Conservation (phyloP, 2,113 vertebrate genomes). For the Notarius quadriscutis region DNA sequence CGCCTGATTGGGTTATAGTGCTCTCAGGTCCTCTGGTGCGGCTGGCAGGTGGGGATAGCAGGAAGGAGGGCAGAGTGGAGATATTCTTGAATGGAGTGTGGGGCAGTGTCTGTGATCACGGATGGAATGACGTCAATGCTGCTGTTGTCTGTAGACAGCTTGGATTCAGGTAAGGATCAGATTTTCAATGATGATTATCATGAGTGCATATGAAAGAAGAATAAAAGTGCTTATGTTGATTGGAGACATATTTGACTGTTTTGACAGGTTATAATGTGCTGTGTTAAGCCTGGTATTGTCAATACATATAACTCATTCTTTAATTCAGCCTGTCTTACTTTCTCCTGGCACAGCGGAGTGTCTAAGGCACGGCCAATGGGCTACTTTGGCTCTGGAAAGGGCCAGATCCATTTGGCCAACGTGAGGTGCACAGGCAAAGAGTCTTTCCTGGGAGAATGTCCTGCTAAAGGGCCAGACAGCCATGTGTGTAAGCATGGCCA, state of each 20-base stretch:
- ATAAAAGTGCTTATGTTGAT: neutral
- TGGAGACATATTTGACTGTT: neutral
- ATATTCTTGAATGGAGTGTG: slow-evolving; percentile 77
- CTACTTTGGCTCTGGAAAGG: slow-evolving; percentile 80
- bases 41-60: slow-evolving; percentile 68
- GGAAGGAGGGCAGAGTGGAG: slow-evolving; percentile 78
- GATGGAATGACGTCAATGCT: slow-evolving; percentile 77
- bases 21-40: slow-evolving; percentile 72
- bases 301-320: neutral
- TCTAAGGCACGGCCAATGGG: slow-evolving; percentile 76
- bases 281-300: neutral
- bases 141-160: slow-evolving; percentile 78
- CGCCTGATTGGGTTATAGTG: slow-evolving; percentile 1
- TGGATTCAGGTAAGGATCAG: slow-evolving; percentile 69
- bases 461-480: slow-evolving; percentile 66
- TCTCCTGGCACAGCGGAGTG: slow-evolving; percentile 71
- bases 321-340: neutral
- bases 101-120: slow-evolving; percentile 78
- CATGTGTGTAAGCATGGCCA: slow-evolving; percentile 78
- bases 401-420: slow-evolving; percentile 80
- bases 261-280: neutral
- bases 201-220: neutral
- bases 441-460: slow-evolving; percentile 78
- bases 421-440: slow-evolving; percentile 86
- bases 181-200: slow-evolving; percentile 1